Percentiles rank a stretch among this genome's conserved stretches.
Conservation (phyloP, 2,888 invertebrate genomes). For the Eudasyphora cyanicolor region DNA sequence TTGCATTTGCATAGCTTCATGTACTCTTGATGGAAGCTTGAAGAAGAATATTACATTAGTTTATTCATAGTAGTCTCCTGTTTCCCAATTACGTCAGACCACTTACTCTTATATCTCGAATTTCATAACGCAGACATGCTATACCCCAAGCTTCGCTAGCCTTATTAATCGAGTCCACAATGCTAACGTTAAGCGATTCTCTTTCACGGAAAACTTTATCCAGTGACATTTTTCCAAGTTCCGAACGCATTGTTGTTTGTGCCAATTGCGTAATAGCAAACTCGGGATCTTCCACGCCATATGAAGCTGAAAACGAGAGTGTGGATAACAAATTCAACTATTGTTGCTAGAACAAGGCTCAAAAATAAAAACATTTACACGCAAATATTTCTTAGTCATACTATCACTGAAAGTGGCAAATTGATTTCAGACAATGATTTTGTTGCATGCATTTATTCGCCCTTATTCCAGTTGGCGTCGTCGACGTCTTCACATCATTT, state of each 20-base stretch:
- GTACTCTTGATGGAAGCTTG: constrained; percentile 93
- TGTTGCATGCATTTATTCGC: too few relatives aligned
- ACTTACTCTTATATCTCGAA: constrained; percentile 83
- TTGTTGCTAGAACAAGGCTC: too few relatives aligned
- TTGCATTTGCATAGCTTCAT: constrained; percentile 99
- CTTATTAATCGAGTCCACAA: constrained; percentile 98
- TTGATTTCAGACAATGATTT: too few relatives aligned
- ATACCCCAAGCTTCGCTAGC: constrained; percentile 99
- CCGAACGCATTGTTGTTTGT: constrained; percentile 99
- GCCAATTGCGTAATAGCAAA: constrained; percentile 99
- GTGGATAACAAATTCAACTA: too few relatives aligned
- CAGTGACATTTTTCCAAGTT: constrained; percentile 97
- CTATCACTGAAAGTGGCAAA: too few relatives aligned
- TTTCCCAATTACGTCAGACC: constrained; percentile 9
- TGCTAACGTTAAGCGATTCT: constrained; percentile 95
- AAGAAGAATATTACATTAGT: constrained; percentile 53
- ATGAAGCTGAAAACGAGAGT: constrained; percentile 91
- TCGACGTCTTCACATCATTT: too few relatives aligned
- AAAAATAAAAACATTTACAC: too few relatives aligned
- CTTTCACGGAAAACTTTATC: constrained; percentile 98
- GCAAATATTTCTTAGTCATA: too few relatives aligned
- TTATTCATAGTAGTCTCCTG: constrained; percentile 4
- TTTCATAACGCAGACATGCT: constrained; percentile 96
- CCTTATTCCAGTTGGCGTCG: too few relatives aligned
- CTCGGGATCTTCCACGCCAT: constrained; percentile 99